These are phyloP conservation scores for Aromia moschata DNA, from an alignment of 2,888 invertebrate genomes.

Conservation along the genomic window DNA sequence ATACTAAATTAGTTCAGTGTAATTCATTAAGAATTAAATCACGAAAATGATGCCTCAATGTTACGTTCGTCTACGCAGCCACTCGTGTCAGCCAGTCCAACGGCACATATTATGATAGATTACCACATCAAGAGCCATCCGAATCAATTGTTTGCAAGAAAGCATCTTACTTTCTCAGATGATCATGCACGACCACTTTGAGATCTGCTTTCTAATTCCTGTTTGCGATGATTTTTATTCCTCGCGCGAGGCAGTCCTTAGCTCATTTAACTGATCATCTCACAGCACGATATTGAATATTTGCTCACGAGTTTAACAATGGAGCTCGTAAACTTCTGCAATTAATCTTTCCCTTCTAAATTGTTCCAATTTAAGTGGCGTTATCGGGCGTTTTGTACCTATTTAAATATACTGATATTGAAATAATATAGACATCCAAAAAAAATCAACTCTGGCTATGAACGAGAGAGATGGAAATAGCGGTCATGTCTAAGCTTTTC, in stretches of 20 bases:
- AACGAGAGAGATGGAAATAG: no score
- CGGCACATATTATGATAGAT: no score
- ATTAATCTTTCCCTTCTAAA: constrained; percentile 12
- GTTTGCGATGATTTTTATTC: constrained; percentile 9
- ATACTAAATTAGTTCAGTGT: no score
- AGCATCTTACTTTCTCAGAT: constrained; percentile 40
- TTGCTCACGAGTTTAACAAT: constrained; percentile 34
- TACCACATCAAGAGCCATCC: constrained; percentile 12
- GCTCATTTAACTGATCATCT: constrained; percentile 30
- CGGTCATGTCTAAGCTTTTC: no score
- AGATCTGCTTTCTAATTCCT: constrained; percentile 43
- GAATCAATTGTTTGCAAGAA: constrained; percentile 14
- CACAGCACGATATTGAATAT: constrained; percentile 36
- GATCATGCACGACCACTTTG: constrained; percentile 30
- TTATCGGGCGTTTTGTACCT: constrained; percentile 7
- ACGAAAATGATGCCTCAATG: no score
- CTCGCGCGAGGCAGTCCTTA: constrained; percentile 11
- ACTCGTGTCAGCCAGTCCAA: no score
- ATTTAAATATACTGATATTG: no score
- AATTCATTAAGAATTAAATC: no score
- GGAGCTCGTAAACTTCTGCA: neutral
- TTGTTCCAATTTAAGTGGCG: constrained; percentile 5
- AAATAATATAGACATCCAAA: no score
- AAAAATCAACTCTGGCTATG: no score
- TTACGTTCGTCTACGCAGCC: no score